Evolutionary conservation across 2,797 vertebrate species (phyloP).

Genomic region (Leptoclinus maculatus): DNA sequence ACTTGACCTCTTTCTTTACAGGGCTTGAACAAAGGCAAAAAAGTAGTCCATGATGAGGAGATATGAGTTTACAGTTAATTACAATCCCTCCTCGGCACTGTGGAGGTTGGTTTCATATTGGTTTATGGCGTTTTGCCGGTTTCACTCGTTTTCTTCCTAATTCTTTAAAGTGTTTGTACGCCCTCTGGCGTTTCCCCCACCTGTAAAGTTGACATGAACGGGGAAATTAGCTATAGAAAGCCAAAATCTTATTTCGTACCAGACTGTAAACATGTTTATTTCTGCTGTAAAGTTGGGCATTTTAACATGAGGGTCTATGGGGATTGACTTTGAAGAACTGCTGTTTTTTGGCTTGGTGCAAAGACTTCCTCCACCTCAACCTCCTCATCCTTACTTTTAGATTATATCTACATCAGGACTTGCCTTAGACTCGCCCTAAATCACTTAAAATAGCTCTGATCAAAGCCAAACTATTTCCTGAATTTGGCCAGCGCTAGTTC

Average conservation of each 20-base stretch:
- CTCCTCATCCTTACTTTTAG: background rate
- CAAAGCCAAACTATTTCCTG: background rate
- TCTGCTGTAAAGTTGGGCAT: no score
- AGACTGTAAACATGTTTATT: no score
- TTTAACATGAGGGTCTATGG: no score
- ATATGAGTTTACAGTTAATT: background rate
- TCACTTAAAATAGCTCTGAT: background rate
- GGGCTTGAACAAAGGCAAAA: background rate
- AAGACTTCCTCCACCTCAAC: background rate
- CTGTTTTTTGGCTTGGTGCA: no score
- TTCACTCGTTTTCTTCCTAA: background rate
- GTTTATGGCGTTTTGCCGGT: background rate
- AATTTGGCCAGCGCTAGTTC: background rate
- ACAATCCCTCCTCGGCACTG: background rate
- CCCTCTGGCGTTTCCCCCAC: no score
- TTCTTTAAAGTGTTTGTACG: no score
- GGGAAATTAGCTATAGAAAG: no score
- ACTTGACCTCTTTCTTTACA: background rate
- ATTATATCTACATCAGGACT: background rate
- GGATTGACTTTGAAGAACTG: background rate
- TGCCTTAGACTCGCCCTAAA: background rate
- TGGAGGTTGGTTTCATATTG: no score
- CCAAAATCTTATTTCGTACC: no score
- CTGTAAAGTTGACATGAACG: no score
- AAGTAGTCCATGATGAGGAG: no score